Conservation (phyloP, 2,797 vertebrate genomes). For the Esox lucius region DNA sequence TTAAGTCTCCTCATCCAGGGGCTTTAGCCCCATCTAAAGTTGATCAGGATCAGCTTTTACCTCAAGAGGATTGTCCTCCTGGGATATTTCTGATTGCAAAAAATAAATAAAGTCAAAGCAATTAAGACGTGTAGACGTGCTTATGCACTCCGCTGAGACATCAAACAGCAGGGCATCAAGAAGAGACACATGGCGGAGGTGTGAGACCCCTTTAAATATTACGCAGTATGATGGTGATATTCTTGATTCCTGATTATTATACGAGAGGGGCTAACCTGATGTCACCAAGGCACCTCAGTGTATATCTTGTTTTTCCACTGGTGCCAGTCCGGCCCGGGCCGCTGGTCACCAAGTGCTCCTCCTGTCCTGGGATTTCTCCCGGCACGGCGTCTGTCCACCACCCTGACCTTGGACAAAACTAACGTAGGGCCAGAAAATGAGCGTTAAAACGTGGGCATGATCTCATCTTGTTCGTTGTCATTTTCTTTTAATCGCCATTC, state of each 20-base stretch:
- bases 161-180: slow-evolving; percentile 7
- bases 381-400: slow-evolving; percentile 21
- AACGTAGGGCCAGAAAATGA: slow-evolving; percentile 23
- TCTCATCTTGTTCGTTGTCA: background rate
- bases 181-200: background rate
- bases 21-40: slow-evolving; percentile 27
- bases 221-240: background rate
- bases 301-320: background rate
- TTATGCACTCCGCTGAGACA: background rate
- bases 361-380: slow-evolving; percentile 28
- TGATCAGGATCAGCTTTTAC: slow-evolving; percentile 44
- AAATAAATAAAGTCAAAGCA: slow-evolving; percentile 2
- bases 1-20: slow-evolving; percentile 17
- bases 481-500: background rate
- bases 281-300: background rate
- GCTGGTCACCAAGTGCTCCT: slow-evolving; percentile 1
- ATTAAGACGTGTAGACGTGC: background rate
- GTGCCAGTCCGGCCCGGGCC: background rate
- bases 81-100: slow-evolving; percentile 21
- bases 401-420: slow-evolving; percentile 22
- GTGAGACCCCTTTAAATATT: background rate
- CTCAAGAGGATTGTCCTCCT: slow-evolving; percentile 38
- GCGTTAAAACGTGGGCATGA: slow-evolving; percentile 13
- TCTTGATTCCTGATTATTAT: background rate
- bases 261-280: background rate